Evolutionary conservation across 1,140 invertebrate genomes (phyloP), one percentile per base, ranked within the genome.

Genomic region (Ceratosolen fusciceps): DNA sequence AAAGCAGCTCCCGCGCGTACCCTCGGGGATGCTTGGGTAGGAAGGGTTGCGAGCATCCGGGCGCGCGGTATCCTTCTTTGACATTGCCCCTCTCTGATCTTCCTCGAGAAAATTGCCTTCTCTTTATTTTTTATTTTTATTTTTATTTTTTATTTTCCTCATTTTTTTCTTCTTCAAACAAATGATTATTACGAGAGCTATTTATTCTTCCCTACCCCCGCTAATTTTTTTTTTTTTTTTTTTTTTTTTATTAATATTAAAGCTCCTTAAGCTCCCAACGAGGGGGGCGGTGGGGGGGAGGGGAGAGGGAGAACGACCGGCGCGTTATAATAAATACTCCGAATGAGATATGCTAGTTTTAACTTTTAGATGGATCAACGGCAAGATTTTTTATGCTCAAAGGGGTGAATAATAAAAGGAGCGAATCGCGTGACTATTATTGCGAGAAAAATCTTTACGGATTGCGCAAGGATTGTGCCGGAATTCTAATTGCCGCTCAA

Each of bases 321-420:
- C 60, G 60, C 65, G 75, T 77, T 71, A 72, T 78, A 72, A 78
- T 62, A 72, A 71, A 78, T 54, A 62, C 68, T 52, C 10, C 34
- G 24, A 43, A 19, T 73, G 49, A 78, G 77, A 65, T 49, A 73
- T 37, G 26, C 39, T 68, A 73, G 62, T 72, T 67, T 73, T 65
- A 56, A 54, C 34, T 67, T 79, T 74, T 74, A 67, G 29, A 5
- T n/a, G 67, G 39, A 56, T 10, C 47, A 16, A 16, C 21, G 29
- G 24, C 19, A 73, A 37, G 52, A 52, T 34, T 58, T 58, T 43
- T 58, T 0, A 26, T 1, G 14, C 2, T 21, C 19, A 34, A 5
- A 37, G 39, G 47, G 43, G 24, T 68, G 24, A 77, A 65, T 67
- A 52, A 76, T 76, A 16, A 21, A 37, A 74, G n/a, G 26, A 74